Evolutionary conservation across 2,113 vertebrate species (phyloP), one percentile per base, ranked within the genome.

Genomic region (Chelonoidis abingdonii): DNA sequence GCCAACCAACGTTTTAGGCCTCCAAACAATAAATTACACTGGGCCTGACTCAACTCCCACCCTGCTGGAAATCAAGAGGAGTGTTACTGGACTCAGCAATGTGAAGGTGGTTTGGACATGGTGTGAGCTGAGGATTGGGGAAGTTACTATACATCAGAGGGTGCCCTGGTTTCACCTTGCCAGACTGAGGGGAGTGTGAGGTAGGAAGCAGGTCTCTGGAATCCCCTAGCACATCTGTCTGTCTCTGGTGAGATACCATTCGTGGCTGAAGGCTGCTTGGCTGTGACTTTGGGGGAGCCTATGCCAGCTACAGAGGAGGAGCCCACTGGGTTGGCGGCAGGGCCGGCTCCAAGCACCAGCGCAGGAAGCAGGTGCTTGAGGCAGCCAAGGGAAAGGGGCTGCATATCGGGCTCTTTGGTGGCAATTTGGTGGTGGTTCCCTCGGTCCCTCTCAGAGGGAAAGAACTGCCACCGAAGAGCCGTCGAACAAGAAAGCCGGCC

Each of bases 61-160:
- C n/a, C 17, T 38, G n/a, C n/a, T 5, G 7, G 62, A 17, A n/a
- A 8, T 69, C 31, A 35, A 14, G 31, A n/a, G 62, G 62, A 5
- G 8, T 17, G 7, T 31, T 16, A 35, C 3, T 35, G 29, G 13
- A 35, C 31, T 13, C 62, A 17, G 6, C 31, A 31, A 65, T 17
- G 62, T 14, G 6, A 65, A 14, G 27, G 29, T 16, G 29, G 29
- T 62, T 7, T 69, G 35, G 62, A 16, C 16, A n/a, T 69, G 35
- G 62, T 35, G 14, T 69, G 65, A 72, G 35, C 17, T 9, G 16
- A 72, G 65, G 65, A 5, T 21, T 22, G 3, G 9, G 90, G 80
- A 2, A 0, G n/a, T 69, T 19, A 0, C 53, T 4, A 72, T 8
- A 3, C 3, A 1, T 0, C 52, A 56, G 80, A 2, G 25, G 2